phyloP scores from a whole-genome alignment of 2,113 vertebrate genomes.

The human (Homo sapiens) region GRCh38 chr6:6906001-6906500 shows the following conservation, averaged over 20 bases:
- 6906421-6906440: not conserved
- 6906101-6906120: not conserved
- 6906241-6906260: not conserved
- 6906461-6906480: not conserved
- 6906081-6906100: no score
- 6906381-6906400: accelerated
- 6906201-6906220: accelerated
- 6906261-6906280: accelerated
- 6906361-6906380: not conserved
- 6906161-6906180: not conserved
- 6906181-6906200: not conserved
- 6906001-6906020: not conserved
- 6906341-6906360: not conserved
- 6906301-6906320: not conserved
- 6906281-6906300: no score
- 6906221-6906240: not conserved
- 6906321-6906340: not conserved
- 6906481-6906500: not conserved
- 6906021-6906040: not conserved
- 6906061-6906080: no score
- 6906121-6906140: not conserved
- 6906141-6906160: not conserved
- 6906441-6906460: not conserved
- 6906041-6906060: not conserved
- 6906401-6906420: not conserved